These are phyloP conservation scores for Physella acuta DNA, from an alignment of 1,140 invertebrate genomes.

Conservation along the genomic window DNA sequence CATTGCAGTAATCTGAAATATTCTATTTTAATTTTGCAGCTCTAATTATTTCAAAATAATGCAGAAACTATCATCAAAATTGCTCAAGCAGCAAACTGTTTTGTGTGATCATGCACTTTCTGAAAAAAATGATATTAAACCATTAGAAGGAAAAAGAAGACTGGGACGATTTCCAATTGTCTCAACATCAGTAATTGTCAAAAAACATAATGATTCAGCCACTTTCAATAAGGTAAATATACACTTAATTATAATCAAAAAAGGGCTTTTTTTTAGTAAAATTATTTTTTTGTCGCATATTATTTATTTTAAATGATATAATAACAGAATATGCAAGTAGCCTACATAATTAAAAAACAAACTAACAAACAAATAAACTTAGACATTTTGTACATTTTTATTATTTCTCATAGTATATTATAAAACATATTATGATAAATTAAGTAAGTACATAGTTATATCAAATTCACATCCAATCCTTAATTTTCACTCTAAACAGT, in stretches of 20 bases:
- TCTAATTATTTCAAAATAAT: neutral
- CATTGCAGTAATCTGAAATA: neutral
- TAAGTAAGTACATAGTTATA: no score
- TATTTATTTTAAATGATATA: neutral
- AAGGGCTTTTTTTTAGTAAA: neutral
- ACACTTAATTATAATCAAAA: neutral
- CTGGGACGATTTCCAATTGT: constrained; percentile 13
- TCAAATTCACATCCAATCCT: no score
- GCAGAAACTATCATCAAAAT: neutral
- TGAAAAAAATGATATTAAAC: neutral
- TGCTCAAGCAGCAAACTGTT: neutral
- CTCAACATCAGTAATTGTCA: constrained; percentile 3
- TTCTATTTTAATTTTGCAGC: neutral
- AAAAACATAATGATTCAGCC: neutral
- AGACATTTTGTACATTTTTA: neutral
- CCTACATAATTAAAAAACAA: neutral
- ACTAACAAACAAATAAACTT: neutral
- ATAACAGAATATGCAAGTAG: neutral
- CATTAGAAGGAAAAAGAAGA: neutral
- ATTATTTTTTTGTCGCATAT: neutral
- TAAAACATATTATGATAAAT: no score
- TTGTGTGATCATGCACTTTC: neutral
- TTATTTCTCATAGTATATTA: no score
- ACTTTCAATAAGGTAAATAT: neutral
- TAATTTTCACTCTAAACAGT: no score